Base-by-base conservation (phyloP, 2,888 invertebrate genomes). In the Anorthoa munda region DNA sequence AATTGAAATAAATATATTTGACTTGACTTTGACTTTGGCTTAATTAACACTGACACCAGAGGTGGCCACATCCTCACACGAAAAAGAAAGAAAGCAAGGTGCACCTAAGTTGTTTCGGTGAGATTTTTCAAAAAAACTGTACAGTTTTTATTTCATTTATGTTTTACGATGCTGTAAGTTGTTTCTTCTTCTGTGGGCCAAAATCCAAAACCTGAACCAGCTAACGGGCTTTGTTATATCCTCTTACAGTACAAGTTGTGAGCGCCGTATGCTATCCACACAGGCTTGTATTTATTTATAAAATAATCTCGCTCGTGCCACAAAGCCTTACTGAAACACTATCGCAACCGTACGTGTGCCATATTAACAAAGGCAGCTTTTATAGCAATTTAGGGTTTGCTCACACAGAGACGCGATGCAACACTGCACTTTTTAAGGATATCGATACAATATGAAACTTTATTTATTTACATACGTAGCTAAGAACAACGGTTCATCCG, bases 331-430 rank as follows among this genome's bases (percentile, higher is more conserved):
- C 76, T 66, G 60, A 66, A 79, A 74, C 60, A 18, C 63, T 73
- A 83, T 79, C 66, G 66, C 66, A 65, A 65, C 56, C 23, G 48
- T 50, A 67, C 60, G 70, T 75, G 68, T 63, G 69, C 77, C 75
- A 80, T 79, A 69, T 82, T 67, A 72, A 83, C 86, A 87, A 86
- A 79, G 76, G 61, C 70, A 66, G 75, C 73, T 85, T 83, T 79
- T 82, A 72, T 79, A 58, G 31, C 12, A n/a, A 50, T 72, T 71
- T 72, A 60, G 21, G 60, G 45, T 45, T 21, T 1, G 45, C 45
- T 9, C 21, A 21, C 45, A 60, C 60, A 15, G 39, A 21, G 9
- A 45, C 45, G 18, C 31, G 5, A 39, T 4, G 58, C 2, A 7
- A 45, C 15, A 18, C 18, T 9, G 13, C 13, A n/a, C 59, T 39